Conservation (phyloP, 2,888 invertebrate species). For the Villa cingulata region DNA sequence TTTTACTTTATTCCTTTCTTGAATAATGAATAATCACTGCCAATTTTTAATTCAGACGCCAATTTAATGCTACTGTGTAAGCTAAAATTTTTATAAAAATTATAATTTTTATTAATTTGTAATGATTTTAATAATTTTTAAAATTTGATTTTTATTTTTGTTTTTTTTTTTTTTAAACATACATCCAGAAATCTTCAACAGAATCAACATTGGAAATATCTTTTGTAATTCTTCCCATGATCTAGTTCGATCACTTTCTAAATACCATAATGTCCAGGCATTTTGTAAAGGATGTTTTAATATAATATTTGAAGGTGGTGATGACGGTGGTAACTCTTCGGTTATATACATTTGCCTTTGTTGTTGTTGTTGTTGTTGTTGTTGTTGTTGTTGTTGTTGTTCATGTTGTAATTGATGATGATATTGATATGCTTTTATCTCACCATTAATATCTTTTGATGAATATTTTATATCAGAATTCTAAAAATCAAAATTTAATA, state of each 20-base stretch:
- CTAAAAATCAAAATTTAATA: too few relatives aligned
- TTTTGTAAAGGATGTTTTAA: constrained; percentile 91
- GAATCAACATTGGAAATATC: constrained; percentile 89
- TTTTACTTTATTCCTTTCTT: constrained; percentile 44
- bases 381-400: constrained; percentile 41
- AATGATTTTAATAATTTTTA: too few relatives aligned
- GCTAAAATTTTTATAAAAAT: too few relatives aligned
- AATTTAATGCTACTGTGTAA: constrained; percentile 77
- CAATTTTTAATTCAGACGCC: constrained; percentile 63
- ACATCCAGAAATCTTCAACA: constrained; percentile 99
- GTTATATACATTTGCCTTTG: constrained; percentile 49
- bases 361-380: background rate
- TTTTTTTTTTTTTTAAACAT: constrained; percentile 18
- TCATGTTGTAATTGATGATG: background rate
- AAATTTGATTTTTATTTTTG: too few relatives aligned
- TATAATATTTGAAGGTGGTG: too few relatives aligned
- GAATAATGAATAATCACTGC: constrained; percentile 70
- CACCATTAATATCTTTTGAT: constrained; percentile 3
- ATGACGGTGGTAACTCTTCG: too few relatives aligned
- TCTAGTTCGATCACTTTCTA: constrained; percentile 73
- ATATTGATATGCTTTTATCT: background rate
- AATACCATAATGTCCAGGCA: constrained; percentile 97
- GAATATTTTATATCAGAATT: constrained; percentile 3
- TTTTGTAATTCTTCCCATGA: constrained; percentile 90
- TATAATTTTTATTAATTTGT: too few relatives aligned